These are phyloP conservation scores for Stegodyphus dumicola DNA, from an alignment of 1,140 invertebrate species.

Conservation along the genomic window DNA sequence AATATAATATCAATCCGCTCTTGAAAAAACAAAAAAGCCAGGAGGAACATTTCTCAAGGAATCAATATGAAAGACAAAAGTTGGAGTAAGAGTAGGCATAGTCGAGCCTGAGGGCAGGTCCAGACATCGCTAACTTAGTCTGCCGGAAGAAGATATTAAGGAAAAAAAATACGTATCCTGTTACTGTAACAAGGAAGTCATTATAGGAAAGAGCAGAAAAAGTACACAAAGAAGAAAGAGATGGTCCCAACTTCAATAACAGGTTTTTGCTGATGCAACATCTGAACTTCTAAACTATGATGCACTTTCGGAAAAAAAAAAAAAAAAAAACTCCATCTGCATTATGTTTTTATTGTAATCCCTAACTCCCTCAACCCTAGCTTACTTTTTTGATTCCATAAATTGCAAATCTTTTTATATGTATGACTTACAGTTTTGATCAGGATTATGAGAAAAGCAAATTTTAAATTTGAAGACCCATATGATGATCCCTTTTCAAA, in stretches of 20 bases:
- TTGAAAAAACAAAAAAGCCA: conserved; percentile 20
- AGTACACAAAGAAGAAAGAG: neutral
- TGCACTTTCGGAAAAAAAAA: neutral
- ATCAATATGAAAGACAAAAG: neutral
- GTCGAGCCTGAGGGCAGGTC: conserved; percentile 6
- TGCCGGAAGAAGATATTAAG: neutral
- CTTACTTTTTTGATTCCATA: too few species aligned
- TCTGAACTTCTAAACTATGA: conserved; percentile 20
- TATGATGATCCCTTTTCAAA: too few species aligned
- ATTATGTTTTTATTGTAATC: too few species aligned
- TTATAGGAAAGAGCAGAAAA: conserved; percentile 15
- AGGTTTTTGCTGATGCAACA: conserved; percentile 35
- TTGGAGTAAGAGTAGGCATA: neutral
- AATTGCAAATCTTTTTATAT: too few species aligned
- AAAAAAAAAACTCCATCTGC: neutral
- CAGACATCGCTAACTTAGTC: conserved; percentile 23
- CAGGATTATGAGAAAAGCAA: too few species aligned
- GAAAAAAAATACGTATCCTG: conserved; percentile 33
- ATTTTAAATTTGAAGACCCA: too few species aligned
- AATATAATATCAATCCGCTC: conserved; percentile 22
- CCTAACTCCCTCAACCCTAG: too few species aligned
- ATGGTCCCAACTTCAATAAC: conserved; percentile 1
- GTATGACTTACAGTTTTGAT: too few species aligned
- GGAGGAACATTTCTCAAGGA: neutral
- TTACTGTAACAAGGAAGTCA: conserved; percentile 54